Evolutionary conservation across 64 coral and sea anemone species (phyloP).

Genomic region (Porites australiensis): DNA sequence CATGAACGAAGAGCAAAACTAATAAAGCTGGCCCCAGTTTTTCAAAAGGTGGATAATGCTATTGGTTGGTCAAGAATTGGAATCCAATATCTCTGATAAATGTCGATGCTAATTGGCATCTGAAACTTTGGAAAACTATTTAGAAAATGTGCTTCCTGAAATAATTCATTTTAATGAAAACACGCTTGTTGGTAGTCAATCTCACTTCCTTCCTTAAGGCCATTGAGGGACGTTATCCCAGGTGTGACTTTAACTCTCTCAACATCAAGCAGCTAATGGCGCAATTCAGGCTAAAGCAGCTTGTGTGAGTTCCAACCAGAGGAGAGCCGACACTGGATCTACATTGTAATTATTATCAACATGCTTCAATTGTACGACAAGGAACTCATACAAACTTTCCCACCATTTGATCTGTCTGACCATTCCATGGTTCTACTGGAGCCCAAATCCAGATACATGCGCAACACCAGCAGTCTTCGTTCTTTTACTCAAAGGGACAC

Average conservation of each 20-base stretch:
- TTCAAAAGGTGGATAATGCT: too few species aligned
- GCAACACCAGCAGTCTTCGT: neutral
- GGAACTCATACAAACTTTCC: constrained; percentile 28
- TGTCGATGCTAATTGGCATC: too few species aligned
- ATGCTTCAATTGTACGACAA: constrained; percentile 55
- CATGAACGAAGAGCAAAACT: too few species aligned
- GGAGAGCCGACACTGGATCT: constrained; percentile 47
- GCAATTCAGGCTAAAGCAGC: constrained; percentile 39
- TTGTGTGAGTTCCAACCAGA: constrained; percentile 26
- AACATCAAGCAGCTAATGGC: constrained; percentile 11
- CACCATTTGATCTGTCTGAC: too few species aligned
- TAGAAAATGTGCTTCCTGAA: too few species aligned
- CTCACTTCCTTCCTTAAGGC: neutral
- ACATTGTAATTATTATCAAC: constrained; percentile 52
- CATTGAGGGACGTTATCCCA: constrained; percentile 3
- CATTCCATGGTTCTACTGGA: constrained; percentile 18
- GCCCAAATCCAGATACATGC: neutral
- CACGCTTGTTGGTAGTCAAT: constrained; percentile 31
- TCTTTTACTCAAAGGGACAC: constrained; percentile 12
- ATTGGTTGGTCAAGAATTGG: too few species aligned
- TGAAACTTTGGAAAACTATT: too few species aligned
- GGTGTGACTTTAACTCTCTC: constrained; percentile 15
- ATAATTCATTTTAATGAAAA: too few species aligned
- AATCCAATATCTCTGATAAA: too few species aligned
- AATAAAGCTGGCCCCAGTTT: too few species aligned